Percentiles rank a stretch among this genome's conserved stretches.
phyloP scores from a whole-genome alignment of 2,113 vertebrate genomes.

The Columba janthina region DNA sequence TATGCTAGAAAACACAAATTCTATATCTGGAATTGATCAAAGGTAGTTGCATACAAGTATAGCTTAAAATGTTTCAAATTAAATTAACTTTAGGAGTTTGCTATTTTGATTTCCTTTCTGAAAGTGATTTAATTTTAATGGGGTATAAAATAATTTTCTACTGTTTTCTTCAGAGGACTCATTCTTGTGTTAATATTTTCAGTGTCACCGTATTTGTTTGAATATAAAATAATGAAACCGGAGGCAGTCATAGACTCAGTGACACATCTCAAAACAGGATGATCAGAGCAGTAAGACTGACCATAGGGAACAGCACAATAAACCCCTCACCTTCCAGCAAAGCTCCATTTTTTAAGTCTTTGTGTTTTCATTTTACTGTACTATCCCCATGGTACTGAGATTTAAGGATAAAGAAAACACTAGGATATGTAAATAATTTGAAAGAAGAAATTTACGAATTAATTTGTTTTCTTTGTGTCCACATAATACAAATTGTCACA shows the following conservation, averaged over 20 bases:
- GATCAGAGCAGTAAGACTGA: background rate
- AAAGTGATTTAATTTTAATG: background rate
- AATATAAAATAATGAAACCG: background rate
- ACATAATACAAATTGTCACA: background rate
- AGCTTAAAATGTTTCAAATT: background rate
- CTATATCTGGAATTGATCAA: background rate
- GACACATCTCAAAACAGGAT: background rate
- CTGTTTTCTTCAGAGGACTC: background rate
- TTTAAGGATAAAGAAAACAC: background rate
- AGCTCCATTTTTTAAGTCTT: background rate
- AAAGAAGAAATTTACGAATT: background rate
- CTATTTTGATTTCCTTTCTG: background rate
- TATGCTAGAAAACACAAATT: background rate
- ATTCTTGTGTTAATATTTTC: background rate
- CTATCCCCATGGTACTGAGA: background rate
- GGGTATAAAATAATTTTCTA: background rate
- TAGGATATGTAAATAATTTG: background rate
- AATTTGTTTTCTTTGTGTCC: background rate
- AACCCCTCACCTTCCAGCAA: background rate
- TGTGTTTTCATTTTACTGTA: slow-evolving; percentile 11
- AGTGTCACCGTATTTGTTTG: background rate
- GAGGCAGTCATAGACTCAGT: background rate
- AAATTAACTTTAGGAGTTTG: background rate
- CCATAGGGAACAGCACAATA: background rate
- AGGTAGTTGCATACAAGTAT: background rate